These are phyloP conservation scores for Apamea sordens DNA, from an alignment of 2,888 invertebrate species.

Conservation along the genomic window DNA sequence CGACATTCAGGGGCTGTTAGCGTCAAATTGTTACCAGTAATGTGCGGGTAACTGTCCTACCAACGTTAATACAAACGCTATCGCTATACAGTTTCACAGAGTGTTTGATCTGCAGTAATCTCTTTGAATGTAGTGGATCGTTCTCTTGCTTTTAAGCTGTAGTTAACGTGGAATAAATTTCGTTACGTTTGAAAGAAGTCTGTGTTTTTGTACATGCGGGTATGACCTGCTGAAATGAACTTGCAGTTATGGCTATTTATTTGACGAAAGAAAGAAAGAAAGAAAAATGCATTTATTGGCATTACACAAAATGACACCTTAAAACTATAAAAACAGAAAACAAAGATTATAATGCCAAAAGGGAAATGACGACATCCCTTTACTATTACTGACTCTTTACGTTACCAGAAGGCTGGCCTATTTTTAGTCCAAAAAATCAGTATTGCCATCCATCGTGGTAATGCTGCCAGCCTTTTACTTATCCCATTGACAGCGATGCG, in stretches of 20 bases:
- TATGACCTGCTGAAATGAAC: not conserved
- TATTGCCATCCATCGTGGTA: too few relatives aligned
- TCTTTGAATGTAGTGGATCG: conserved; percentile 9
- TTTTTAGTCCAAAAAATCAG: too few relatives aligned
- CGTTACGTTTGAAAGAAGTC: not conserved
- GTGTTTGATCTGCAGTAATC: conserved; percentile 4
- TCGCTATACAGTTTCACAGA: conserved; percentile 4
- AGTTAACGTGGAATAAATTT: conserved; percentile 6
- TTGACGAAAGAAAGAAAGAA: too few relatives aligned
- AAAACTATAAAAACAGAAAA: too few relatives aligned
- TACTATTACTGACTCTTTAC: too few relatives aligned
- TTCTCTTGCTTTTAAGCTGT: not conserved
- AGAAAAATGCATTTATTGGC: too few relatives aligned
- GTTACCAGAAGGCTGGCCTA: too few relatives aligned
- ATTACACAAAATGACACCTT: too few relatives aligned
- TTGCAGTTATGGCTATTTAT: not conserved
- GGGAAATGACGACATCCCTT: not conserved
- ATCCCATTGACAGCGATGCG: too few relatives aligned
- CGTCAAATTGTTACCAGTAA: not conserved
- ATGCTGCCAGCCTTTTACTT: too few relatives aligned
- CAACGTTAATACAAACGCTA: not conserved
- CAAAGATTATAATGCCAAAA: too few relatives aligned
- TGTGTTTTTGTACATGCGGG: not conserved
- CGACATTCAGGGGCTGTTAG: too few relatives aligned
- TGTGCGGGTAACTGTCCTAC: not conserved